These are phyloP conservation scores for Corythucha ciliata DNA, from an alignment of 2,888 invertebrate species.

Conservation along the genomic window DNA sequence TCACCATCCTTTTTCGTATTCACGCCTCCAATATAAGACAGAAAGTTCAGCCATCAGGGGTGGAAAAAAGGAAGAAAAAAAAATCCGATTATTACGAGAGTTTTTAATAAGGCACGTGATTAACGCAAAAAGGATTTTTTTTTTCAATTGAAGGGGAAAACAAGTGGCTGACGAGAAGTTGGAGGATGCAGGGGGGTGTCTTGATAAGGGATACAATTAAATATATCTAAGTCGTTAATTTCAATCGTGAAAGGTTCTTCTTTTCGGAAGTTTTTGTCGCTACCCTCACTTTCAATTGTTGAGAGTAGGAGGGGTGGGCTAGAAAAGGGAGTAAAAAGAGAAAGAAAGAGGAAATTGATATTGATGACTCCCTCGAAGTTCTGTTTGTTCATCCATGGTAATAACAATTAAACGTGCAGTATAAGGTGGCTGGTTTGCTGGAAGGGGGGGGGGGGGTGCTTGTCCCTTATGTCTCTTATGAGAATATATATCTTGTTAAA, in stretches of 20 bases:
- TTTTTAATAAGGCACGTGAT: slow-evolving; percentile 19
- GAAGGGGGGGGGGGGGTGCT: no score
- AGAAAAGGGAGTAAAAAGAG: no score
- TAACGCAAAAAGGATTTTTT: slow-evolving; percentile 1
- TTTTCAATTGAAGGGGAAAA: not conserved
- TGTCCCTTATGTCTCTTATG: no score
- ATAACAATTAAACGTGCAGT: slow-evolving; percentile 28
- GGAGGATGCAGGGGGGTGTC: slow-evolving; percentile 5
- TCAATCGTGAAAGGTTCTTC: slow-evolving; percentile 24
- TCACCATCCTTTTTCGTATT: no score
- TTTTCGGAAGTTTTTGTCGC: slow-evolving; percentile 21
- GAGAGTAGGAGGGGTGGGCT: no score
- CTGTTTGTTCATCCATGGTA: slow-evolving; percentile 23
- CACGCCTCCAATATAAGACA: no score
- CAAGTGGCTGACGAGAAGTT: not conserved
- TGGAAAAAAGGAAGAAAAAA: slow-evolving; percentile 10
- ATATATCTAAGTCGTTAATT: slow-evolving; percentile 26
- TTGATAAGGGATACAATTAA: slow-evolving; percentile 26
- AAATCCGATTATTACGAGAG: slow-evolving; percentile 25
- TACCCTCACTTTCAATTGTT: slow-evolving; percentile 21
- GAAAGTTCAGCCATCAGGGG: no score
- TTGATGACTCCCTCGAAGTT: slow-evolving; percentile 22
- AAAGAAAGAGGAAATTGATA: slow-evolving; percentile 26
- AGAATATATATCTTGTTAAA: no score
- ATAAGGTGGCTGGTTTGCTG: no score